Evolutionary conservation across 2,888 invertebrate species (phyloP).

Genomic region (Vanessa cardui): DNA sequence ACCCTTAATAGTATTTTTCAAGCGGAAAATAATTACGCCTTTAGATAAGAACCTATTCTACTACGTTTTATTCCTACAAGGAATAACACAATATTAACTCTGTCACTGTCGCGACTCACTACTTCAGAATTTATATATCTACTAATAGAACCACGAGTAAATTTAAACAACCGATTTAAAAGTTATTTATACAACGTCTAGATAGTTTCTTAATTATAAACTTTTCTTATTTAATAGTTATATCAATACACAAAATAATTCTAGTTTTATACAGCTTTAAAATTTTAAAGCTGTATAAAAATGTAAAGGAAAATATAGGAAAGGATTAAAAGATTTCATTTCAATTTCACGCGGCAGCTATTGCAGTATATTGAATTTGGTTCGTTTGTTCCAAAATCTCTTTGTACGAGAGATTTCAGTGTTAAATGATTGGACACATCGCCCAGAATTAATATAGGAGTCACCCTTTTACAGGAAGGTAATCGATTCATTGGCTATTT

Average conservation of each 20-base stretch:
- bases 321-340: constrained; percentile 35
- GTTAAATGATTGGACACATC: constrained; percentile 26
- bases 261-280: background rate
- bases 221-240: background rate
- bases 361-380: constrained; percentile 38
- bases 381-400: constrained; percentile 38
- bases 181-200: no score
- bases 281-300: constrained; percentile 9
- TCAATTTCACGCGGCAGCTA: constrained; percentile 34
- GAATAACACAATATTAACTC: no score
- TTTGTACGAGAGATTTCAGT: constrained; percentile 31
- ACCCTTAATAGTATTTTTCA: no score
- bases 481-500: constrained; percentile 12
- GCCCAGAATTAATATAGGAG: constrained; percentile 14
- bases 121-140: no score
- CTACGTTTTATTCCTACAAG: no score
- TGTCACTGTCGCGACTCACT: no score
- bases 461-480: constrained; percentile 12
- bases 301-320: constrained; percentile 18
- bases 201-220: no score
- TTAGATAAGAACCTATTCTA: no score
- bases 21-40: no score
- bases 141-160: no score
- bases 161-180: no score
- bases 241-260: constrained; percentile 7